Conservation (phyloP, 2,797 vertebrate species). For the Knipowitschia caucasica region DNA sequence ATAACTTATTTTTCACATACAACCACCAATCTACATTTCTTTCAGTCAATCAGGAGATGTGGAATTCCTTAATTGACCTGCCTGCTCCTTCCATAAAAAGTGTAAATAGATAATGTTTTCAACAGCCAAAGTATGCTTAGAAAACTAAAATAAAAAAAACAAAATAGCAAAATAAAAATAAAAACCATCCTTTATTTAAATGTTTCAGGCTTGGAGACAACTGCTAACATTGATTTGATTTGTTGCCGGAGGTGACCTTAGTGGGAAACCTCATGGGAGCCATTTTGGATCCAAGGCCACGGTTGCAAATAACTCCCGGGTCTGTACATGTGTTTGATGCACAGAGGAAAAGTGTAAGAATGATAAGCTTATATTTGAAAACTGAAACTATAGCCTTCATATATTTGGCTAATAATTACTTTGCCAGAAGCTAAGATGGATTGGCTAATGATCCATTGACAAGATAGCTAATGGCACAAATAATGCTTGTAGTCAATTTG, state of each 20-base stretch:
- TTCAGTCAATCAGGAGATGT: too few species aligned
- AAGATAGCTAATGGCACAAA: slow-evolving; percentile 4
- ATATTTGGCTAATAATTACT: slow-evolving; percentile 54
- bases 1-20: too few species aligned
- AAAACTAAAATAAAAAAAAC: too few species aligned
- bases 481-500: slow-evolving; percentile 1
- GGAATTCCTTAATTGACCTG: too few species aligned
- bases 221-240: too few species aligned
- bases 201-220: slow-evolving; percentile 7
- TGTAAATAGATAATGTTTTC: too few species aligned
- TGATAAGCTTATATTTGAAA: not conserved
- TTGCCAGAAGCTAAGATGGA: not conserved
- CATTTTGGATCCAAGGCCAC: slow-evolving; percentile 41
- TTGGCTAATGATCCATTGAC: slow-evolving; percentile 13
- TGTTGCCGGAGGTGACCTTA: slow-evolving; percentile 33
- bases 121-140: too few species aligned
- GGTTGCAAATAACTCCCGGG: slow-evolving; percentile 35
- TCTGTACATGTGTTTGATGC: slow-evolving; percentile 7
- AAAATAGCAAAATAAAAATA: too few species aligned
- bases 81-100: too few species aligned
- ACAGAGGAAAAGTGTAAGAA: not conserved
- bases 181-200: too few species aligned
- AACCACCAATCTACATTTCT: too few species aligned
- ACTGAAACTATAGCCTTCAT: too few species aligned
- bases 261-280: slow-evolving; percentile 39